Conservation (phyloP, 2,113 vertebrate species). For the Myanophis thanlyinensis region DNA sequence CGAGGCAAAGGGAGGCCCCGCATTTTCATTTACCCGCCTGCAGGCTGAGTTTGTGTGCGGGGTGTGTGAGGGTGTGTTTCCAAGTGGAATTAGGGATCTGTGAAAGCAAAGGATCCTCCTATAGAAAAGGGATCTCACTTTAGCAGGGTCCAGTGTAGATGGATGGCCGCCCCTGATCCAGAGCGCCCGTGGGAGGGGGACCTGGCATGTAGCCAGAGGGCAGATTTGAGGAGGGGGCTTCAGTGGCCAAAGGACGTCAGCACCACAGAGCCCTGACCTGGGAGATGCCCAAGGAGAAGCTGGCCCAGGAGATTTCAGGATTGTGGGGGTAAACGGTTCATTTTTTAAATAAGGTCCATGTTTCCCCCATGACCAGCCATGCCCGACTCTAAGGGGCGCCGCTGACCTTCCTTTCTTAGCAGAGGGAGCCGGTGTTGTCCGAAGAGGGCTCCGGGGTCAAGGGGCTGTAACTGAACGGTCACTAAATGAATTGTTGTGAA, state of each 20-base stretch:
- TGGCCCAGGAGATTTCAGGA: background rate
- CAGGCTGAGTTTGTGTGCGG: background rate
- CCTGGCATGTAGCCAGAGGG: background rate
- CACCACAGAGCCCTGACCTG: background rate
- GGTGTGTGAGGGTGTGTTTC: accelerated
- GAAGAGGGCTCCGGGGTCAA: no score
- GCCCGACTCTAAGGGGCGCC: background rate
- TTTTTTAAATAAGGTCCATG: background rate
- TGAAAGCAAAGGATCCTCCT: background rate
- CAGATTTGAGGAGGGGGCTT: background rate
- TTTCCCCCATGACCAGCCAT: no score
- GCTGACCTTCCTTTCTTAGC: background rate
- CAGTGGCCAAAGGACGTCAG: no score
- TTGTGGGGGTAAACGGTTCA: background rate
- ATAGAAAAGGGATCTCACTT: background rate
- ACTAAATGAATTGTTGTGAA: no score
- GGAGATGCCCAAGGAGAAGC: background rate
- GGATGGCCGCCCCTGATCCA: no score
- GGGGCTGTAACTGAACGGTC: no score
- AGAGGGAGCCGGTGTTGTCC: background rate
- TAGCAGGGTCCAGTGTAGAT: background rate
- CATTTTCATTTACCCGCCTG: background rate
- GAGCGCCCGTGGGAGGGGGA: background rate
- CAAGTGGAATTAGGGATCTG: background rate
- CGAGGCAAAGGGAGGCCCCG: background rate